These are phyloP conservation scores for Eurypyga helias DNA, from an alignment of 2,113 vertebrate species.

Conservation along the genomic window DNA sequence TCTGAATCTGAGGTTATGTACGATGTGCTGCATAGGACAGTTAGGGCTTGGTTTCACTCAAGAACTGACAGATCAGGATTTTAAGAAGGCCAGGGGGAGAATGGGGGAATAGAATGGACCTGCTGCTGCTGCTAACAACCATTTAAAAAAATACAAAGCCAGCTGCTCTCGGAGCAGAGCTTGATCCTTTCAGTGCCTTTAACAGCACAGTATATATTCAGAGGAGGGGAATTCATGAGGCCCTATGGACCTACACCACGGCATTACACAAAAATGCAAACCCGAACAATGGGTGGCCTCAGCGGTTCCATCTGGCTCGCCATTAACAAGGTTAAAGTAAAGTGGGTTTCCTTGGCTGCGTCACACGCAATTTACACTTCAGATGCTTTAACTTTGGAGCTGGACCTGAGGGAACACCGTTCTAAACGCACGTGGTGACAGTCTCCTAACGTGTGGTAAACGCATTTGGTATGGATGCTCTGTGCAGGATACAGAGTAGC, in stretches of 20 bases:
- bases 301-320: conserved; percentile 55
- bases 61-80: conserved; percentile 52
- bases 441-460: not conserved
- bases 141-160: conserved; percentile 72
- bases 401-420: not conserved
- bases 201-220: conserved; percentile 72
- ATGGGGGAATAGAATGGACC: conserved; percentile 54
- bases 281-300: conserved; percentile 69
- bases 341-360: conserved; percentile 62
- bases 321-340: conserved; percentile 72
- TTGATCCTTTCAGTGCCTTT: conserved; percentile 72
- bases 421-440: not conserved
- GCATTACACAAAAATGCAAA: conserved; percentile 71
- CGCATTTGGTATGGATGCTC: not conserved
- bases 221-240: conserved; percentile 69
- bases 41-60: conserved; percentile 39
- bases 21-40: conserved; percentile 14
- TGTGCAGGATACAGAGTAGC: not conserved
- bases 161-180: conserved; percentile 68
- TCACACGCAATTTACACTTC: conserved; percentile 61
- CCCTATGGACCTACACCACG: conserved; percentile 70
- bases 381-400: conserved; percentile 59
- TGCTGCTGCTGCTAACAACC: conserved; percentile 69
- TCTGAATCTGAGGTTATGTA: conserved; percentile 8
- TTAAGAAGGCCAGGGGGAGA: conserved; percentile 42